Evolutionary conservation across 1,140 invertebrate species (phyloP), one percentile per base, ranked within the genome.

Genomic region (Propsilocerus akamusi): DNA sequence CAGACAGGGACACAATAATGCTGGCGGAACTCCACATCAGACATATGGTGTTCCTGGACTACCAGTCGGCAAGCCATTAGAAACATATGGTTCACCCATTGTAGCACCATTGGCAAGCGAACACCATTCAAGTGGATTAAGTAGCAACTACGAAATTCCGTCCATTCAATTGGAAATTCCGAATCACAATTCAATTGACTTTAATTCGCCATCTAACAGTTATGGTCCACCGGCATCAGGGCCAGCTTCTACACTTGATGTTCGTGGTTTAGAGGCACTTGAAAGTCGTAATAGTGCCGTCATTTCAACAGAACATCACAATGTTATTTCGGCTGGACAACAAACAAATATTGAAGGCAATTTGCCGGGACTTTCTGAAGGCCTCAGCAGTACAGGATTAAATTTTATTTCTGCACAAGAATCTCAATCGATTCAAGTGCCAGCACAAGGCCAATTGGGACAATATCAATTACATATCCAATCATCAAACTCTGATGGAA

Each of bases 381-480:
- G 61, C 1, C 12, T 64, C 12, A 56, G 57, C 34, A 12, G 10
- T 25, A 20, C 28, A 3, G 60, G 58, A 1, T 46, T 66, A 5
- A 64, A 77, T 55, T 72, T 76, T 41, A 76, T 83, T 49, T 64
- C 63, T 0, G 59, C 63, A 11, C 56, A 58, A 30, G 62, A 64
- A 25, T 64, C 63, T 5, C 57, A 64, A 26, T 56, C 54, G 37
- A 57, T 65, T 22, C 55, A 57, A 20, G 17, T 65, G 7, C 74
- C 76, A 10, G 57, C 76, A 20, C 72, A 75, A 58, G 77, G 74
- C 1, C 70, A 75, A 2, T 68, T 72, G 7, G 78, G 75, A 4
- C 72, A 72, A 20, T 86, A 85, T 54, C 78, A 77, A 1, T 60
- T 85, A 7, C 80, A 86, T 62, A 84, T 85, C 47, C 82, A 83